Evolutionary conservation across 2,113 vertebrate genomes (phyloP).

Genomic region (Nibea coibor): DNA sequence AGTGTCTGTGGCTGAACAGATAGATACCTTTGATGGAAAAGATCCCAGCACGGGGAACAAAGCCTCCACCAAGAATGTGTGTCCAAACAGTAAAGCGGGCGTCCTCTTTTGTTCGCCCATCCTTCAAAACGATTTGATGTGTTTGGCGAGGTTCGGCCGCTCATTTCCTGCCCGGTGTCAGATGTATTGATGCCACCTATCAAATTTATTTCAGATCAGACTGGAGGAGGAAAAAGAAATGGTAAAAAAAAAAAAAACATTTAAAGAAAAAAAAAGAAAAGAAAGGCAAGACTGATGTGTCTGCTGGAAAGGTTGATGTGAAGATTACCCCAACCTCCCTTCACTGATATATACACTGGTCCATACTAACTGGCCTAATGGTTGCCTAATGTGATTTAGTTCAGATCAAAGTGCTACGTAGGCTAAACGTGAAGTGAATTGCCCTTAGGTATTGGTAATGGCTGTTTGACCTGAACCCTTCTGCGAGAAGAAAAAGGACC

Average conservation of each 20-base stretch:
- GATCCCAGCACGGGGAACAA: slow-evolving; percentile 16
- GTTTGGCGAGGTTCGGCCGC: slow-evolving; percentile 35
- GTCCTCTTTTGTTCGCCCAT: slow-evolving; percentile 30
- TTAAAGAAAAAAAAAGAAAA: background rate
- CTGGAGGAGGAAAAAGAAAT: slow-evolving; percentile 12
- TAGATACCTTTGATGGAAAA: slow-evolving; percentile 15
- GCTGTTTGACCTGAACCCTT: slow-evolving; percentile 61
- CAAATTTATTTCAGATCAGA: slow-evolving; percentile 27
- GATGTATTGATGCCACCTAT: slow-evolving; percentile 23
- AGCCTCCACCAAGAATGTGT: slow-evolving; percentile 12
- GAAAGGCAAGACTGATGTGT: slow-evolving; percentile 12
- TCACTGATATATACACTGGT: slow-evolving; percentile 14
- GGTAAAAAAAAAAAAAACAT: background rate
- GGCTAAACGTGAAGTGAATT: slow-evolving; percentile 66
- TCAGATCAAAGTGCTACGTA: slow-evolving; percentile 69
- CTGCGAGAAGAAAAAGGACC: slow-evolving; percentile 37
- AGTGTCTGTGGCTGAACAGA: slow-evolving; percentile 14
- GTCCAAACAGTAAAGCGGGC: slow-evolving; percentile 11
- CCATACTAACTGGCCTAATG: slow-evolving; percentile 64
- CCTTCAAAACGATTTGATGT: slow-evolving; percentile 40
- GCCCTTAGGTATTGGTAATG: slow-evolving; percentile 64
- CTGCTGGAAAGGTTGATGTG: slow-evolving; percentile 34
- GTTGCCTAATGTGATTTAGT: slow-evolving; percentile 69
- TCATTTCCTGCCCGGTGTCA: slow-evolving; percentile 36
- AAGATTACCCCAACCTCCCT: slow-evolving; percentile 22